Evolutionary conservation across 2,888 invertebrate genomes (phyloP).

Genomic region (Sturmia bella): DNA sequence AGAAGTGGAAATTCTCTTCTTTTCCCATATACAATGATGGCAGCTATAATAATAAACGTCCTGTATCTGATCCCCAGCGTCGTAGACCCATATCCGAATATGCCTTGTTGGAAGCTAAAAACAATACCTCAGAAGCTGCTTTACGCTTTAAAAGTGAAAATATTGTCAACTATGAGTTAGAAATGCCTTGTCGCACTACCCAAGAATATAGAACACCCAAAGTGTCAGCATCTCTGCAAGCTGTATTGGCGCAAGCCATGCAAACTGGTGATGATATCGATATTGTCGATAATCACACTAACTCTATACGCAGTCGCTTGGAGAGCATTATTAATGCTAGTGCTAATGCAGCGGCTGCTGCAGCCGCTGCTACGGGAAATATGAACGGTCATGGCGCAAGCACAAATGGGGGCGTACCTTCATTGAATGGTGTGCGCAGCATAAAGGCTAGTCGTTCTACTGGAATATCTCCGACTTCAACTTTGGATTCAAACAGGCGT

Average conservation of each 20-base stretch:
- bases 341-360: conserved; percentile 73
- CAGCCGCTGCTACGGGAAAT: conserved; percentile 50
- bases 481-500: conserved; percentile 79
- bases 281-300: conserved; percentile 80
- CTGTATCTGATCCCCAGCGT: conserved; percentile 85
- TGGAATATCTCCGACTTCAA: conserved; percentile 73
- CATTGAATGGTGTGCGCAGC: conserved; percentile 73
- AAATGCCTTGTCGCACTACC: conserved; percentile 82
- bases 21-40: conserved; percentile 82
- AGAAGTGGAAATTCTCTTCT: conserved; percentile 85
- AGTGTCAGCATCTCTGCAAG: conserved; percentile 81
- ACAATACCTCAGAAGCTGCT: conserved; percentile 75
- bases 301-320: conserved; percentile 80
- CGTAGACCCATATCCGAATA: conserved; percentile 86
- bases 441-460: conserved; percentile 75
- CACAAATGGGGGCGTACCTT: conserved; percentile 53
- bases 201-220: conserved; percentile 82
- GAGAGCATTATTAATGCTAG: conserved; percentile 81
- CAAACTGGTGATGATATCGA: conserved; percentile 82
- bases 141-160: conserved; percentile 81
- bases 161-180: conserved; percentile 81
- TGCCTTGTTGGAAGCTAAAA: conserved; percentile 82
- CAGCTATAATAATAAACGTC: conserved; percentile 82
- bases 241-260: conserved; percentile 82
- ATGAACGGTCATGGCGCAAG: conserved; percentile 59